These are phyloP conservation scores for Ctenodactylus gundi DNA, from an alignment of 2,113 vertebrate species.

Conservation along the genomic window DNA sequence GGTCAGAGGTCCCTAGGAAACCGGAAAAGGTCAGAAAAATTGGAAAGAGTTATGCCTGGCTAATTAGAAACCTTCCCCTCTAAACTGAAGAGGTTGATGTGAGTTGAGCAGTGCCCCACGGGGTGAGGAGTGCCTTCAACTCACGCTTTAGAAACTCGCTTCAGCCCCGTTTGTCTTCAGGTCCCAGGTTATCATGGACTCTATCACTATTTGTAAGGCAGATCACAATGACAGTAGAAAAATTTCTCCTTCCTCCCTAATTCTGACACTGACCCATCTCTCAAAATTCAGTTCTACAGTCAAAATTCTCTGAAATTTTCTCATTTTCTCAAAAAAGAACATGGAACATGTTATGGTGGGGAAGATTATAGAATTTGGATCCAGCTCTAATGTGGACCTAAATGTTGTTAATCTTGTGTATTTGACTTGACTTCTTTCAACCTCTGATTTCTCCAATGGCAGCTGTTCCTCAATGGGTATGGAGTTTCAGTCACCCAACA, in stretches of 20 bases:
- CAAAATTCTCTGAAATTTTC: slow-evolving; percentile 27
- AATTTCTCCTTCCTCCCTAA: not conserved
- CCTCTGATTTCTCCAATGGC: not conserved
- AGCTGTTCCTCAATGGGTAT: not conserved
- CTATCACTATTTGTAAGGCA: not conserved
- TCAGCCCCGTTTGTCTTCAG: not conserved
- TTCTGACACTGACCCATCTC: not conserved
- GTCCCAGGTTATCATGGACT: not conserved
- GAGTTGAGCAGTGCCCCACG: not conserved
- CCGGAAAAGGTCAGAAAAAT: not conserved
- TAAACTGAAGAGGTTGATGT: not conserved
- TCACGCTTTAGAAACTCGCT: not conserved
- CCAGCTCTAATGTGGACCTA: not conserved
- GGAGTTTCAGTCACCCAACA: not conserved
- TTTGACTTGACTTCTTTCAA: not conserved
- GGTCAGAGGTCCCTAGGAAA: not conserved
- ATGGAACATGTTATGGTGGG: not conserved
- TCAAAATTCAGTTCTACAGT: not conserved
- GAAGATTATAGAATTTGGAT: not conserved
- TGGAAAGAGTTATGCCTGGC: not conserved
- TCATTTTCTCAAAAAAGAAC: not conserved
- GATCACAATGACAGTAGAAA: not conserved
- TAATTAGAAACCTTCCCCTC: slow-evolving; percentile 41
- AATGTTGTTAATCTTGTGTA: not conserved
- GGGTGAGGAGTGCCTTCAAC: not conserved